Conservation (phyloP, 2,888 invertebrate genomes). For the Melipona bicolor region DNA sequence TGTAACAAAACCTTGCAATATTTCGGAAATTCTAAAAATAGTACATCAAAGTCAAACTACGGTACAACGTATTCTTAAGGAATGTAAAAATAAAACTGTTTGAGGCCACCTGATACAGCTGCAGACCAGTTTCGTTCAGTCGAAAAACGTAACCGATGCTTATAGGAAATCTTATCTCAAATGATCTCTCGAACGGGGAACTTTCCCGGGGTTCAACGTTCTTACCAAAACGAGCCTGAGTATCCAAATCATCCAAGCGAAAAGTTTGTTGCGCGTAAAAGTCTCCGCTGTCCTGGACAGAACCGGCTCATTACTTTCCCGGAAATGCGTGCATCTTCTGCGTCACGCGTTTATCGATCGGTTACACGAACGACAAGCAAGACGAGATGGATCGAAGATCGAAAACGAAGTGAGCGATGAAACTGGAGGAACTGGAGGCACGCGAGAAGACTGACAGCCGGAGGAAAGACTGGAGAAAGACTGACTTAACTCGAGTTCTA, state of each 20-base stretch:
- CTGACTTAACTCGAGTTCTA: conserved; percentile 26
- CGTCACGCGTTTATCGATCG: conserved; percentile 4
- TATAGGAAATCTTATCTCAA: too few species aligned
- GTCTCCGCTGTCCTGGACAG: conserved; percentile 33
- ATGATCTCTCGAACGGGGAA: conserved; percentile 18
- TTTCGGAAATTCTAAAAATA: too few species aligned
- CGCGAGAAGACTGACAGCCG: conserved; percentile 26
- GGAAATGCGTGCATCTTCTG: conserved; percentile 15
- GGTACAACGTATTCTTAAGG: too few species aligned
- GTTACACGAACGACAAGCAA: not conserved
- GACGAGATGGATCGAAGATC: not conserved
- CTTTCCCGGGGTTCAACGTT: conserved; percentile 48
- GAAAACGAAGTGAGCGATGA: not conserved
- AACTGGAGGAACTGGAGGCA: not conserved
- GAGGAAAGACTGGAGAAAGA: conserved; percentile 54
- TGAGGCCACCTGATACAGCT: too few species aligned
- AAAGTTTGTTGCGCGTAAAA: conserved; percentile 44
- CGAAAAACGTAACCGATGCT: too few species aligned
- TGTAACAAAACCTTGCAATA: too few species aligned
- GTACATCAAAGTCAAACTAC: too few species aligned
- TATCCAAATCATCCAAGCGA: conserved; percentile 82
- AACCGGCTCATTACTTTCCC: conserved; percentile 24
- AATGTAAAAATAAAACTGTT: too few species aligned
- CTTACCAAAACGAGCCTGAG: conserved; percentile 81
- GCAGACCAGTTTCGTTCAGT: too few species aligned